Evolutionary conservation across 2,113 vertebrate genomes (phyloP), one percentile per base, ranked within the genome.

Genomic region (Fulmarus glacialis): DNA sequence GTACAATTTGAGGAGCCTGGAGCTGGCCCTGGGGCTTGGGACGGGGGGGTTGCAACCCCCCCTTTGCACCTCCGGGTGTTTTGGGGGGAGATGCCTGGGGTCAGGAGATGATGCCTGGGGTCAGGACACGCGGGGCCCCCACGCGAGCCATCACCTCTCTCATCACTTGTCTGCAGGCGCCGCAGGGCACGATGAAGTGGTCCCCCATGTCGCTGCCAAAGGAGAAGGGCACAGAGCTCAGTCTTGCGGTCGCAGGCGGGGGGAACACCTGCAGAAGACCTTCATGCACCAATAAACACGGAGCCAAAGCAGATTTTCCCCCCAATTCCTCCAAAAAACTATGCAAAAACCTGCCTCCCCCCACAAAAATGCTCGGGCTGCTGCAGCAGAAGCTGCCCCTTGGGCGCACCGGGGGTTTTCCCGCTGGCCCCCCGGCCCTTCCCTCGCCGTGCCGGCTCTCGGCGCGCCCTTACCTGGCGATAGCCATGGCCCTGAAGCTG

Each of bases 151-250:
- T 98, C 97, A 99, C 99, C 99, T 99, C 99, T 98, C 99, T 98
- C 98, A 99, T 99, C 93, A 99, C 98, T 97, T 99, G 99, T 79
- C 99, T 98, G 98, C 99, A 99, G 93, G 98, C 99, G 0, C 99
- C 99, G 3, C 99, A 99, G 0, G 99, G 99, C 0, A 96, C 89
- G 91, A 99, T 99, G 94, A 99, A 99, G 6, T 98, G 63, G 26
- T 99, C 98, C 19, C 85, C 55, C 88, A 98, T 19, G 94, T 99
- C 98, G 96, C 99, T 99, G 96, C 50, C 96, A 97, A 93, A 93
- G 60, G 7, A 98, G 78, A 97, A 94, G 58, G 72, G 70, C 22
- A 80, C 43, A 94, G 56, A 89, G 32, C n/a, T 91, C 77, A 95
- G 56, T 27, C 9, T 38, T 20, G 22, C 10, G 6, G 10, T 12